Evolutionary conservation across 2,797 vertebrate genomes (phyloP).

Genomic region (Kryptolebias ocellatus): DNA sequence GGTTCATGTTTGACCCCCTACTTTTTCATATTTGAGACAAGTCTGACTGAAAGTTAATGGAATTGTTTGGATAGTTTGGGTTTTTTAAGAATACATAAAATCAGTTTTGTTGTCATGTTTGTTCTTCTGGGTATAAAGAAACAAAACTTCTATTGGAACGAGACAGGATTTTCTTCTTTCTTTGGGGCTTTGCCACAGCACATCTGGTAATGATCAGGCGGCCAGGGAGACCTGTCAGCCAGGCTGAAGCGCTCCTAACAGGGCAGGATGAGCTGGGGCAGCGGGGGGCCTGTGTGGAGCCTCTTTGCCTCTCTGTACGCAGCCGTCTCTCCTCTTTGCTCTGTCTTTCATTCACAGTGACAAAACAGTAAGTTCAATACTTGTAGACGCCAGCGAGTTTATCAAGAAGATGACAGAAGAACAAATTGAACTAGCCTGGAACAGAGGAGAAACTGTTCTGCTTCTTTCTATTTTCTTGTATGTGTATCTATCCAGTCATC

Average conservation of each 20-base stretch:
- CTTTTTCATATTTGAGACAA: background rate
- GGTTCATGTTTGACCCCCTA: background rate
- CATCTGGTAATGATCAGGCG: conserved; percentile 83
- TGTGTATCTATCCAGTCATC: conserved; percentile 34
- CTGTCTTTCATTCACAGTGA: conserved; percentile 27
- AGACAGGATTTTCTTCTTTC: conserved; percentile 41
- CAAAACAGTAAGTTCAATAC: conserved; percentile 26
- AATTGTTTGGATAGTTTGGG: background rate
- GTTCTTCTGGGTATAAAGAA: conserved; percentile 63
- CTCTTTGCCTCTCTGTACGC: conserved; percentile 46
- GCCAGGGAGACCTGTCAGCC: conserved; percentile 76
- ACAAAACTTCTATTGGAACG: conserved; percentile 54
- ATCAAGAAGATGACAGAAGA: conserved; percentile 40
- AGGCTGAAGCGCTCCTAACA: conserved; percentile 57
- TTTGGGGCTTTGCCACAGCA: conserved; percentile 65
- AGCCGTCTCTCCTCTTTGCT: conserved; percentile 14
- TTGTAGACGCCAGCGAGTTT: conserved; percentile 24
- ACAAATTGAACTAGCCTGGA: conserved; percentile 40
- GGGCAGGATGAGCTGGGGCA: conserved; percentile 57
- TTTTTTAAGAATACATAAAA: conserved; percentile 28
- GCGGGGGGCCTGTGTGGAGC: conserved; percentile 51
- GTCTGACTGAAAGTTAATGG: background rate
- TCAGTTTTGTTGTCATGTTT: conserved; percentile 25
- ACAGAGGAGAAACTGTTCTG: conserved; percentile 24
- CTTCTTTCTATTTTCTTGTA: conserved; percentile 42